These are phyloP conservation scores for Mormyrus iriodes DNA, from an alignment of 2,113 vertebrate species.

Conservation along the genomic window DNA sequence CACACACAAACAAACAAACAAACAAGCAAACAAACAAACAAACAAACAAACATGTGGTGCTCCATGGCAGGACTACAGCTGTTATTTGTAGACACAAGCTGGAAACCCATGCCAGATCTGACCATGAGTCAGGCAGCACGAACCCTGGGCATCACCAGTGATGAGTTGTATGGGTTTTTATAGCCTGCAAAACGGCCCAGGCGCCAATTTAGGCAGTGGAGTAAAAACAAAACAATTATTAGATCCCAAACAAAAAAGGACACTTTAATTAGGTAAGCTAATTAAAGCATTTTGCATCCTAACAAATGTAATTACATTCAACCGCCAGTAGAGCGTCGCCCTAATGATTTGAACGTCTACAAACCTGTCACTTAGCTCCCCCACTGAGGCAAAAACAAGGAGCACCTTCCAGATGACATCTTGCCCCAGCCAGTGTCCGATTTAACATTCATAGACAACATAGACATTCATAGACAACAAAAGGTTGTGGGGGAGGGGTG, in stretches of 20 bases:
- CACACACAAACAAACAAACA: neutral
- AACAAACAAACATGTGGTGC: neutral
- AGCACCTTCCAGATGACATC: neutral
- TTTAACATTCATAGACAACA: conserved; percentile 51
- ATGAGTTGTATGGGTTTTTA: too few species aligned
- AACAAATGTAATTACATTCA: conserved; percentile 17
- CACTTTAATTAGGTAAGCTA: conserved; percentile 15
- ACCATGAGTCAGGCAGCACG: neutral
- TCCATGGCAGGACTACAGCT: neutral
- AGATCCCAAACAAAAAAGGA: conserved; percentile 17
- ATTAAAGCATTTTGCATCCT: conserved; percentile 18
- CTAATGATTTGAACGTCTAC: conserved; percentile 12
- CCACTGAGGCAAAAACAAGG: neutral
- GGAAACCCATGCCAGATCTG: neutral
- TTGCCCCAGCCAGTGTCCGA: neutral
- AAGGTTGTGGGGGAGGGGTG: conserved; percentile 55
- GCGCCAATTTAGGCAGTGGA: neutral
- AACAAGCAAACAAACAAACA: neutral
- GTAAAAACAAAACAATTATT: conserved; percentile 15
- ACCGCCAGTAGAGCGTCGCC: neutral
- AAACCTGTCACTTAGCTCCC: conserved; percentile 8
- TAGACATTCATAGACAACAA: conserved; percentile 61
- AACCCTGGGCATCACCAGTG: neutral
- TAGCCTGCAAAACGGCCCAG: neutral
- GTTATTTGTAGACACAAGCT: neutral